Conservation (phyloP, 2,888 invertebrate genomes). For the Meta bourneti region DNA sequence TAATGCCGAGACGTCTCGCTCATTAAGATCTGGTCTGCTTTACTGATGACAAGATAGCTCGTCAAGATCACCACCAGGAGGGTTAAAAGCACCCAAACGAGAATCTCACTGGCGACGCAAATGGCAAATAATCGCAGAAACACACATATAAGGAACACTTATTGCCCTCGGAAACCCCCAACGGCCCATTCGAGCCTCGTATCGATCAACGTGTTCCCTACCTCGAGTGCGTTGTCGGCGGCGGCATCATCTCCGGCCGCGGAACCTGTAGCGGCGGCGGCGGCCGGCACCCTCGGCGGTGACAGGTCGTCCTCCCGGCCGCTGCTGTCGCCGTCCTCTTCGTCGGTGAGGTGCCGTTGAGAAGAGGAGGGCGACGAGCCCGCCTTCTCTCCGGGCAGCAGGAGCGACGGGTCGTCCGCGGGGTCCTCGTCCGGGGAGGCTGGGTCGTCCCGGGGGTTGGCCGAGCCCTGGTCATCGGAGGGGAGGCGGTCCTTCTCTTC, state of each 20-base stretch:
- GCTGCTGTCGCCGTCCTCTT: conserved; percentile 70
- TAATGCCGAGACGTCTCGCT: too few species aligned
- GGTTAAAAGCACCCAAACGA: too few species aligned
- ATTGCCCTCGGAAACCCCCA: too few species aligned
- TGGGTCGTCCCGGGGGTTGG: conserved; percentile 21
- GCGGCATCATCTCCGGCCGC: conserved; percentile 44
- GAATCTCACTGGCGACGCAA: too few species aligned
- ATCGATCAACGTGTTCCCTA: too few species aligned
- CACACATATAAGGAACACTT: too few species aligned
- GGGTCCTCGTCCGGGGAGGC: conserved; percentile 38
- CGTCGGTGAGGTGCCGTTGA: conserved; percentile 65
- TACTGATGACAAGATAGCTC: too few species aligned
- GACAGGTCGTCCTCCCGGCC: conserved; percentile 73
- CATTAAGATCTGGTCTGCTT: too few species aligned
- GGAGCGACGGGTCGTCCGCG: conserved; percentile 60
- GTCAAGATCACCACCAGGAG: too few species aligned
- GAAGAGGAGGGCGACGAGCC: conserved; percentile 58
- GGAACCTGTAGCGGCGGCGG: conserved; percentile 25
- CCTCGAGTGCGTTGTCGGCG: background rate
- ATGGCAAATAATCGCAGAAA: too few species aligned
- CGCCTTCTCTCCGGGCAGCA: conserved; percentile 21
- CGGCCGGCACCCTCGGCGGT: conserved; percentile 44
- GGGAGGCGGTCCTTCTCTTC: conserved; percentile 78
- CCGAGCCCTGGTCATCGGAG: conserved; percentile 67
- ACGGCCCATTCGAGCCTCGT: too few species aligned